Base-by-base conservation (phyloP, 2,888 invertebrate genomes). In the Cartodere bifasciata region DNA sequence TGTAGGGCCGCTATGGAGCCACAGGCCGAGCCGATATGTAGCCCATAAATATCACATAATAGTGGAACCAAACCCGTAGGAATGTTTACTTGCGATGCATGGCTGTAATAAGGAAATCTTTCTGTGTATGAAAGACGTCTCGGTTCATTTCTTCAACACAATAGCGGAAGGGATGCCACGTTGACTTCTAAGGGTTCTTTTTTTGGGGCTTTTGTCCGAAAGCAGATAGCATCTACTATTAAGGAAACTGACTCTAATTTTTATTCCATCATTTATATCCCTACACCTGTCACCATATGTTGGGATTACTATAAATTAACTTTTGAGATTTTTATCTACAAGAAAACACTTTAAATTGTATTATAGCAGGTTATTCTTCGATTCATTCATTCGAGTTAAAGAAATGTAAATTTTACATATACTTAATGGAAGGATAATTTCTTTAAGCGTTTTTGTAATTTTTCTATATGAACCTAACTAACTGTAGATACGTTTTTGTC, bases 1-100 rank as follows among this genome's bases (percentile, higher is more conserved):
- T 57, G 53, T 55, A 56, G 55, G 51, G 48, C 50, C 48, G 46
- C 46, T 44, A 49, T 47, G 45, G 29, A 34, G 31, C 43, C 39
- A 37, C 42, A 39, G 40, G 38, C 39, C 40, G 36, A 35, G 37
- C 48, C 43, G 39, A 41, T 44, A n/a, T n/a, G n/a, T n/a, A n/a
- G 48, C 41, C 44, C 46, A 46, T 50, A 50, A 50, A 50, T 50
- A 46, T 48, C 45, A 44, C 38, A 48, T 49, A 48, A 49, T 49
- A 47, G 48, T 47, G 34, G 40, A 32, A 32, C 29, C 35, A 26
- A 35, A 35, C 31, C 30, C 16, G 6, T 6, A 7, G 24, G 24
- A 23, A 23, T 23, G 24, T 12, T 23, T 12, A 10, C 6, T 10
- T 12, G 6, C 12, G 16, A n/a, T 13, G 20, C 20, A 20, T n/a